Percentiles rank a stretch among this genome's conserved stretches.
phyloP scores from a whole-genome alignment of 2,797 vertebrate genomes.

The Takifugu rubripes region DNA sequence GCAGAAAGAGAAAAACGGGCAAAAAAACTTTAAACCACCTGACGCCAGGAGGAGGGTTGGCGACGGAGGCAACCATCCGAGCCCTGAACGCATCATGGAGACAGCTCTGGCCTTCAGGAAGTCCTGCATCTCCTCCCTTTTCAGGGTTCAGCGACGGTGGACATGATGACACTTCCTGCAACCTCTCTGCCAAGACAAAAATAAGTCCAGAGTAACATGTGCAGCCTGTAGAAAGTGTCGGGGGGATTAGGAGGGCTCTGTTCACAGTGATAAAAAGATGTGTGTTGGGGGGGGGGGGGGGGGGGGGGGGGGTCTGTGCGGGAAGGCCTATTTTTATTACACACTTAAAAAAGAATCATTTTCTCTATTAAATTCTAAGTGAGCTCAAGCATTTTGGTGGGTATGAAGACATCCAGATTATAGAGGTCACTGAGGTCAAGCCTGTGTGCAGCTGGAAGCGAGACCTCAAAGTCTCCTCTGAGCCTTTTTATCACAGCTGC shows the following conservation, averaged over 20 bases:
- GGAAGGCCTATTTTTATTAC: neutral
- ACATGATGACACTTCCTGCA: constrained; percentile 48
- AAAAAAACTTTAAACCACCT: constrained; percentile 47
- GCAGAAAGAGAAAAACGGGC: constrained; percentile 20
- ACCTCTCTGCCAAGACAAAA: constrained; percentile 46
- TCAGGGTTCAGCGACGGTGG: constrained; percentile 30
- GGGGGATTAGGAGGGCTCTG: constrained; percentile 39
- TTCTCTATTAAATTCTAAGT: constrained; percentile 19
- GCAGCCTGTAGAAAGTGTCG: constrained; percentile 40
- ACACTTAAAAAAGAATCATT: neutral
- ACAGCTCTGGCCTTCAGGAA: constrained; percentile 13
- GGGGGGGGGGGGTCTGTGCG: too few species aligned
- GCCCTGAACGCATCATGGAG: constrained; percentile 16
- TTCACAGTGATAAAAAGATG: constrained; percentile 17
- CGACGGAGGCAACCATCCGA: constrained; percentile 11
- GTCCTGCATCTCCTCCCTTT: constrained; percentile 20
- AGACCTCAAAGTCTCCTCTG: constrained; percentile 27
- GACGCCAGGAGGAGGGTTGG: constrained; percentile 39
- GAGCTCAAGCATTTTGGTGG: neutral
- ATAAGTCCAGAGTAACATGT: constrained; percentile 35
- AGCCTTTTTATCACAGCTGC: constrained; percentile 19
- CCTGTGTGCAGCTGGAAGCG: constrained; percentile 26
- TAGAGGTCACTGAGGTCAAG: constrained; percentile 13
- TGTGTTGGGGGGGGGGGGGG: too few species aligned
- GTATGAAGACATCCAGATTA: constrained; percentile 20